Percentiles rank a stretch among this genome's conserved stretches.
Conservation (phyloP, 2,888 invertebrate species). For the Himalopsyche anomala region DNA sequence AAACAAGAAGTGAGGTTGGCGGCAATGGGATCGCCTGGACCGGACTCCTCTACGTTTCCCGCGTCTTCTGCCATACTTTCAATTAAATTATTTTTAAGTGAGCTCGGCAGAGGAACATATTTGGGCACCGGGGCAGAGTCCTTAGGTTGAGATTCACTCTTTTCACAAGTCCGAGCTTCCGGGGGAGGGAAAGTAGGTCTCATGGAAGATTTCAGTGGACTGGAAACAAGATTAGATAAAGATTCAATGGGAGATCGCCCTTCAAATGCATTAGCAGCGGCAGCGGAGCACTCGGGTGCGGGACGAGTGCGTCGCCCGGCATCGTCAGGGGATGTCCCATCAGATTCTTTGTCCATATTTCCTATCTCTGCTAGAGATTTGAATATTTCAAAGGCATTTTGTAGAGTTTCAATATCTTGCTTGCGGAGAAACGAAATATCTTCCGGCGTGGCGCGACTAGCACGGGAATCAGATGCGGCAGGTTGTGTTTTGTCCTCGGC, state of each 20-base stretch:
- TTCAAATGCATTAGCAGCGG: conserved; percentile 65
- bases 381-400: conserved; percentile 75
- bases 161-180: conserved; percentile 59
- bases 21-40: conserved; percentile 70
- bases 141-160: conserved; percentile 55
- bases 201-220: conserved; percentile 72
- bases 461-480: neutral
- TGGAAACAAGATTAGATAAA: conserved; percentile 80
- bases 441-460: conserved; percentile 33
- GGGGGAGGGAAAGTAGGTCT: conserved; percentile 70
- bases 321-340: conserved; percentile 50
- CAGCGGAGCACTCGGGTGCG: conserved; percentile 69
- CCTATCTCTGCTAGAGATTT: conserved; percentile 72
- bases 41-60: conserved; percentile 47
- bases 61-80: conserved; percentile 59
- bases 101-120: conserved; percentile 64
- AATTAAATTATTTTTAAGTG: conserved; percentile 63
- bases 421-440: conserved; percentile 63
- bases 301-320: conserved; percentile 65
- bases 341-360: conserved; percentile 59
- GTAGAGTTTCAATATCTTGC: conserved; percentile 72
- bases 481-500: neutral
- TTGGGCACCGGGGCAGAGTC: conserved; percentile 55
- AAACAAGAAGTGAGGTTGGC: conserved; percentile 73
- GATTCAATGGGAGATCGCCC: conserved; percentile 80